These are phyloP conservation scores for Ophion slaviceki DNA, from an alignment of 2,888 invertebrate genomes.

Conservation along the genomic window DNA sequence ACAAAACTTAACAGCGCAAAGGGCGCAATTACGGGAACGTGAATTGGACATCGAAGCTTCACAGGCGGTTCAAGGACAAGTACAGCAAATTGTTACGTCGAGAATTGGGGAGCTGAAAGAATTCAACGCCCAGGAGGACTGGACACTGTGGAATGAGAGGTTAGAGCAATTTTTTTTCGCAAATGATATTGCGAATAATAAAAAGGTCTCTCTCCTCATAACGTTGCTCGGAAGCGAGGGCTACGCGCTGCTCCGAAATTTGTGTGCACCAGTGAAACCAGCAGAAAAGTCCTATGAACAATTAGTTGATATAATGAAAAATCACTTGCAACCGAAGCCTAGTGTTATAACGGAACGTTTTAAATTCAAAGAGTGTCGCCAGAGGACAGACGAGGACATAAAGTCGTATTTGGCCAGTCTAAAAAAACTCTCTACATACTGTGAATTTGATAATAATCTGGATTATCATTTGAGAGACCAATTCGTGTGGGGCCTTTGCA, in stretches of 20 bases:
- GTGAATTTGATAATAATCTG: no score
- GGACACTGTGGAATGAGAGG: conserved; percentile 39
- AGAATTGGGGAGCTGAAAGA: conserved; percentile 43
- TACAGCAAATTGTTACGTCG: conserved; percentile 7
- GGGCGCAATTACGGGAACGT: conserved; percentile 9
- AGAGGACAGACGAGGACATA: conserved; percentile 47
- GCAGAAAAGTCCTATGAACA: conserved; percentile 36
- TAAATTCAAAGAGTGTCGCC: conserved; percentile 16
- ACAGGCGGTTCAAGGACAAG: not conserved
- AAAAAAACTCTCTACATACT: no score
- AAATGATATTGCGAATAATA: conserved; percentile 34
- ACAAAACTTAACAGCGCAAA: not conserved
- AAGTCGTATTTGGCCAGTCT: no score
- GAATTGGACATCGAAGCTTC: not conserved
- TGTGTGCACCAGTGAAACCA: conserved; percentile 59
- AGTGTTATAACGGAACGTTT: conserved; percentile 9
- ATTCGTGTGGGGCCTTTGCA: no score
- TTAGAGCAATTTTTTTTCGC: conserved; percentile 52
- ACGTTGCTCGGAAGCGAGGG: conserved; percentile 32
- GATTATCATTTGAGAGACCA: no score
- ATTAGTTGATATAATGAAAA: conserved; percentile 50
- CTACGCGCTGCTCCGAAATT: conserved; percentile 39
- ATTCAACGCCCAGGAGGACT: conserved; percentile 19
- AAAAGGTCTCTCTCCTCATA: conserved; percentile 39
- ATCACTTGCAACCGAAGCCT: conserved; percentile 53